Percentiles rank a stretch among this genome's conserved stretches.
These are phyloP conservation scores for Brachyhypopomus occidentalis DNA, from an alignment of 2,113 vertebrate species.

Conservation along the genomic window DNA sequence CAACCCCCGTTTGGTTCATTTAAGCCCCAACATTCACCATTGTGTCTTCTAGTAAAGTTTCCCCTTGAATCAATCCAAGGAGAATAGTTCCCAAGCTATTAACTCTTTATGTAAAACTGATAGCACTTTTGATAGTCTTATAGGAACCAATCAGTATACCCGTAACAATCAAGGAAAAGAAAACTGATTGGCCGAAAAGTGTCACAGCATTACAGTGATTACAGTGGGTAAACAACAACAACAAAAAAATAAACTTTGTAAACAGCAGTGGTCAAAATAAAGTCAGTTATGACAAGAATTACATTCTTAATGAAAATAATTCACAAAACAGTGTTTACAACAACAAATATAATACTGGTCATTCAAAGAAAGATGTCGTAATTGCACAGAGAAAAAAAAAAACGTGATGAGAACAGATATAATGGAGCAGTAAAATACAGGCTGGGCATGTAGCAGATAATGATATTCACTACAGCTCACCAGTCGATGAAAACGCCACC, in stretches of 20 bases:
- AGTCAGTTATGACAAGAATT: constrained; percentile 62
- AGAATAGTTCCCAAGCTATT: constrained; percentile 49
- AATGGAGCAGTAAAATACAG: constrained; percentile 16
- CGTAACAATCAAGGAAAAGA: constrained; percentile 53
- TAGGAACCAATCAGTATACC: constrained; percentile 30
- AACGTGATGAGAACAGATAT: not conserved
- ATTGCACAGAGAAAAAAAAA: constrained; percentile 52
- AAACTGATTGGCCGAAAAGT: constrained; percentile 47
- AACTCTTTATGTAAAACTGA: constrained; percentile 41
- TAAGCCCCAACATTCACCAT: constrained; percentile 50
- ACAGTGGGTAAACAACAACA: constrained; percentile 38
- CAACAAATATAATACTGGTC: constrained; percentile 59
- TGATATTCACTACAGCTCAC: not conserved
- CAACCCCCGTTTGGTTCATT: constrained; percentile 43
- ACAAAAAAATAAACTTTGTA: constrained; percentile 33
- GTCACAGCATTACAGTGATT: constrained; percentile 46
- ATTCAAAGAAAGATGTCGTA: constrained; percentile 40
- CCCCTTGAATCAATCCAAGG: constrained; percentile 57
- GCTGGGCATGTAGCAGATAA: constrained; percentile 6
- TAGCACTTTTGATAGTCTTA: constrained; percentile 39
- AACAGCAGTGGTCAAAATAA: constrained; percentile 50
- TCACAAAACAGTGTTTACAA: constrained; percentile 59
- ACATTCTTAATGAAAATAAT: constrained; percentile 64
- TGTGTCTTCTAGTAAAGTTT: constrained; percentile 57
- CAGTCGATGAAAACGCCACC: not conserved